A percentile compares a stretch with the other conserved stretches of the same genome.
Conservation (phyloP, 1,140 invertebrate species). For the Babylonia areolata region DNA sequence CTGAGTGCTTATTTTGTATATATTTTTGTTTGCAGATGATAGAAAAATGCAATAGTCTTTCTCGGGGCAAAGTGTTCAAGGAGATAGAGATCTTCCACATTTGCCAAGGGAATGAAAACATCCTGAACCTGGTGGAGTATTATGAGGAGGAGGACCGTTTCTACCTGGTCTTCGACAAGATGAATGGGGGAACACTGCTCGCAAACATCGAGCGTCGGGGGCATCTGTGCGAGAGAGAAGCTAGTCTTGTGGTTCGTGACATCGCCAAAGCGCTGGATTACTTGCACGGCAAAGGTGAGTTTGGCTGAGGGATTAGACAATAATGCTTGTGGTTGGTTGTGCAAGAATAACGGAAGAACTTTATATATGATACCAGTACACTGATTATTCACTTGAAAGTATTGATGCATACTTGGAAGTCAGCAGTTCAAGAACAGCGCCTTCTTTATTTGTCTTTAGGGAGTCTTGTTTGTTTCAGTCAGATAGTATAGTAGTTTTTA, state of each 20-base stretch:
- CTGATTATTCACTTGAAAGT: too few relatives aligned
- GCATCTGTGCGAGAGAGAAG: constrained; percentile 96
- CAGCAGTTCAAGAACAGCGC: too few relatives aligned
- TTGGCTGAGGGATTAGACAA: too few relatives aligned
- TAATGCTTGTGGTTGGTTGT: too few relatives aligned
- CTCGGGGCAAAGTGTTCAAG: constrained; percentile 93
- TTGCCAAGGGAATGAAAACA: constrained; percentile 96
- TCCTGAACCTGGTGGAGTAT: constrained; percentile 97
- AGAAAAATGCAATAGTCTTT: constrained; percentile 94
- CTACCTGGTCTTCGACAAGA: constrained; percentile 98
- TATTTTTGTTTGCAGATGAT: constrained; percentile 89
- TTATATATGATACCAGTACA: too few relatives aligned
- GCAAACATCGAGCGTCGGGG: constrained; percentile 93
- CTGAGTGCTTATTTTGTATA: too few relatives aligned
- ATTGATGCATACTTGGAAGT: too few relatives aligned
- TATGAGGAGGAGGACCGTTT: constrained; percentile 96
- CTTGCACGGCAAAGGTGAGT: constrained; percentile 87
- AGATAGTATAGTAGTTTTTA: too few relatives aligned
- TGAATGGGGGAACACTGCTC: constrained; percentile 90
- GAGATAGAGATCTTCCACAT: constrained; percentile 99
- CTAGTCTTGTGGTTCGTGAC: constrained; percentile 93
- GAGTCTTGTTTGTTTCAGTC: too few relatives aligned
- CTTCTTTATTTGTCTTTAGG: too few relatives aligned
- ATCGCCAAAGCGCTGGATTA: constrained; percentile 95
- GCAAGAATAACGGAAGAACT: too few relatives aligned